A percentile compares a stretch with the other conserved stretches of the same genome.
These are phyloP conservation scores for Caenorhabditis sp. DNA, from an alignment of 2,888 invertebrate species.

Conservation along the genomic window DNA sequence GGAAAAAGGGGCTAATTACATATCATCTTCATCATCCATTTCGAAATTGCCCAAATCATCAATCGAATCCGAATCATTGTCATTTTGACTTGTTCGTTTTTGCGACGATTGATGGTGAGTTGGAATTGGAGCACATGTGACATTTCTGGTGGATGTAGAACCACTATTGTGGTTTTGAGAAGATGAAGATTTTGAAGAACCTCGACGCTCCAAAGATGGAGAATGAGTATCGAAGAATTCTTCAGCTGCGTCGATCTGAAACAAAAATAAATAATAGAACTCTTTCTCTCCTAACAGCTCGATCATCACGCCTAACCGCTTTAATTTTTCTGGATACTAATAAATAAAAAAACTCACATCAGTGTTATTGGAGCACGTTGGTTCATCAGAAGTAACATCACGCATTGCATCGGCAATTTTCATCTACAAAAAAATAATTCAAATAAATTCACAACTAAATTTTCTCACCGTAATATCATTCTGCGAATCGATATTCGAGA, in stretches of 20 bases:
- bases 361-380: neutral
- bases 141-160: neutral
- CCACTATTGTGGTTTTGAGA: neutral
- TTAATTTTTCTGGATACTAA: no score
- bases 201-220: constrained; percentile 17
- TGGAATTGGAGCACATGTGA: constrained; percentile 1
- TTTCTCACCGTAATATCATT: constrained; percentile 1
- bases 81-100: neutral
- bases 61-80: neutral
- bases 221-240: constrained; percentile 43
- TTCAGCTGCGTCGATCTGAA: constrained; percentile 8
- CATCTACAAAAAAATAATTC: constrained; percentile 37
- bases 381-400: constrained; percentile 18
- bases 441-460: neutral
- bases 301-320: no score
- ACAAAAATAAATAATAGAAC: no score
- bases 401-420: constrained; percentile 58
- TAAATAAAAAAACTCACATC: constrained; percentile 6
- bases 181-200: constrained; percentile 6
- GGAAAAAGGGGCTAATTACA: neutral
- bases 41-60: constrained; percentile 3
- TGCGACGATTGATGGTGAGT: neutral
- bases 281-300: no score
- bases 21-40: neutral
- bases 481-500: neutral